phyloP scores from a whole-genome alignment of 2,113 vertebrate genomes.

The Mormyrus lacerda region DNA sequence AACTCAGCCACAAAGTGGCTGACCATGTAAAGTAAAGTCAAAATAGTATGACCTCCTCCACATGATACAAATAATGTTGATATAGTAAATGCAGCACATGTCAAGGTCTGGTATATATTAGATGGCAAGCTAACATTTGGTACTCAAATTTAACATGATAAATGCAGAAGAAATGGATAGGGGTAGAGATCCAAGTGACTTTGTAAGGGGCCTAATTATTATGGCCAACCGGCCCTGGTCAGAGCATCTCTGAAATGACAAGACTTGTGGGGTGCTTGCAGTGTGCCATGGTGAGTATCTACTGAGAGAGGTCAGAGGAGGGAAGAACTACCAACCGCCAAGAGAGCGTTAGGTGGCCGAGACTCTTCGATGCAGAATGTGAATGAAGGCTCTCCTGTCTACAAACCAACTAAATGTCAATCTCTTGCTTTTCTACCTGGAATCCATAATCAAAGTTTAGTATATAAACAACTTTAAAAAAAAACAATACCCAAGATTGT shows the following conservation, averaged over 20 bases:
- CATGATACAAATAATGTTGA: background rate
- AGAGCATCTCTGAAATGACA: background rate
- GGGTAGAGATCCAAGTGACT: background rate
- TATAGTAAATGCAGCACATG: background rate
- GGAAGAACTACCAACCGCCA: background rate
- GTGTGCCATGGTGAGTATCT: background rate
- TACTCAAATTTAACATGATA: background rate
- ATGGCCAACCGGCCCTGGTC: background rate
- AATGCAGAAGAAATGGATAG: background rate
- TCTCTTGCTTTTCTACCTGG: background rate
- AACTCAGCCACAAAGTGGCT: background rate
- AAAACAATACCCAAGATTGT: constrained; percentile 7
- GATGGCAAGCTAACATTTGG: background rate
- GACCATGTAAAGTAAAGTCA: background rate
- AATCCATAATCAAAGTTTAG: background rate
- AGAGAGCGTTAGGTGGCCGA: background rate
- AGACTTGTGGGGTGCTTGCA: background rate
- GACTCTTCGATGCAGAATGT: background rate
- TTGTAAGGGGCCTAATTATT: background rate
- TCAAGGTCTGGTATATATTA: background rate
- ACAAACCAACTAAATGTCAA: background rate
- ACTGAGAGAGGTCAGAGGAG: background rate
- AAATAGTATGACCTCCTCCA: no score
- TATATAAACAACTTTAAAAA: background rate
- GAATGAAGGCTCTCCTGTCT: background rate